Conservation (phyloP, 2,113 vertebrate genomes). For the Marcusenius ussheri region DNA sequence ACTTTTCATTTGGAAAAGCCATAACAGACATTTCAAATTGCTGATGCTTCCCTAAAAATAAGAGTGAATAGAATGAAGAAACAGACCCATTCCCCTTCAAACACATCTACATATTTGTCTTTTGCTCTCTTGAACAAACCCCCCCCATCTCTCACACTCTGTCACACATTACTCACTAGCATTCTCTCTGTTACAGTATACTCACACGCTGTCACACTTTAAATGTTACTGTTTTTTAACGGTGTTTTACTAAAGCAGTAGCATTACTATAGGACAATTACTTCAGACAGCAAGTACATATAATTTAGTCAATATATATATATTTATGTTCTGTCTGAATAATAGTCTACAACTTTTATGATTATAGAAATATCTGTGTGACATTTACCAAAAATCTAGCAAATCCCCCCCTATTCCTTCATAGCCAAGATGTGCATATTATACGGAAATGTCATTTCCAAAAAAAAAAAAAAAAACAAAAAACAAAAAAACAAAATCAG, state of each 20-base stretch:
- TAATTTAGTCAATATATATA: slow-evolving; percentile 26
- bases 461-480: background rate
- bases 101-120: background rate
- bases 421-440: background rate
- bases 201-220: background rate
- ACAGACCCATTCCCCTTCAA: slow-evolving; percentile 9
- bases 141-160: background rate
- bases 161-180: too few relatives aligned
- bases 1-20: background rate
- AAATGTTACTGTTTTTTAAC: background rate
- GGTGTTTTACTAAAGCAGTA: background rate
- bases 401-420: background rate
- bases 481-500: background rate
- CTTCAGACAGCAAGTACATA: slow-evolving; percentile 11
- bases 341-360: slow-evolving; percentile 24
- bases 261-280: background rate
- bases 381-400: slow-evolving; percentile 33
- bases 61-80: slow-evolving; percentile 45
- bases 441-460: background rate
- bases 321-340: slow-evolving; percentile 34
- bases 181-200: too few relatives aligned
- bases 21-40: slow-evolving; percentile 42
- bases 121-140: background rate
- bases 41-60: slow-evolving; percentile 62
- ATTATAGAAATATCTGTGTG: slow-evolving; percentile 26